These are phyloP conservation scores for Porites cylindrica DNA, from an alignment of 92 coral and sea anemone genomes.

Conservation along the genomic window DNA sequence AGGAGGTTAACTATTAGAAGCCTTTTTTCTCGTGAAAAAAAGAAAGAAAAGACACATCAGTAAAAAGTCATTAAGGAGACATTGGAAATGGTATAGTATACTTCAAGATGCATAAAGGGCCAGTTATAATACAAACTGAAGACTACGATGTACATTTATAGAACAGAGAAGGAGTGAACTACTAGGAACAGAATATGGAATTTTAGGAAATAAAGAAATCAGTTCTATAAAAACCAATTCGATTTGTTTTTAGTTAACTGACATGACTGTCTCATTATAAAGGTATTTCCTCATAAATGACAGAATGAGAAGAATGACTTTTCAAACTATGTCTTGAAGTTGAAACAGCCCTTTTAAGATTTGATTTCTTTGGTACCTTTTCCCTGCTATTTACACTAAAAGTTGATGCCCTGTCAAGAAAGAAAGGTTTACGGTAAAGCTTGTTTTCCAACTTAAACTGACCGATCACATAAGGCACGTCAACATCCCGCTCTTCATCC, in stretches of 20 bases:
- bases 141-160: too few species aligned
- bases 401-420: conserved; percentile 47
- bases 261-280: background rate
- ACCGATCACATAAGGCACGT: conserved; percentile 91
- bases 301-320: conserved; percentile 17
- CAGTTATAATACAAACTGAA: too few species aligned
- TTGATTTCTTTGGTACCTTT: conserved; percentile 21
- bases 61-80: too few species aligned
- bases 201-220: too few species aligned
- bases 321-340: conserved; percentile 7
- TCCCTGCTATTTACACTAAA: background rate
- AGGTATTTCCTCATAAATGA: conserved; percentile 42
- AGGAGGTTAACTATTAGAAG: background rate
- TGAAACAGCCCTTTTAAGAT: conserved; percentile 34
- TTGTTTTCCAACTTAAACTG: conserved; percentile 71
- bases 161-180: too few species aligned
- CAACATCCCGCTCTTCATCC: conserved; percentile 70
- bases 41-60: background rate
- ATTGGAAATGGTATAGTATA: too few species aligned
- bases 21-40: background rate
- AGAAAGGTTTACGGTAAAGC: conserved; percentile 37
- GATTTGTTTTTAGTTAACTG: background rate
- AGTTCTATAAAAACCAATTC: background rate
- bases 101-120: too few species aligned
- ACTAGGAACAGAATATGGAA: too few species aligned